Base-by-base conservation (phyloP, 1,140 invertebrate species). In the Zaprionus inermis region DNA sequence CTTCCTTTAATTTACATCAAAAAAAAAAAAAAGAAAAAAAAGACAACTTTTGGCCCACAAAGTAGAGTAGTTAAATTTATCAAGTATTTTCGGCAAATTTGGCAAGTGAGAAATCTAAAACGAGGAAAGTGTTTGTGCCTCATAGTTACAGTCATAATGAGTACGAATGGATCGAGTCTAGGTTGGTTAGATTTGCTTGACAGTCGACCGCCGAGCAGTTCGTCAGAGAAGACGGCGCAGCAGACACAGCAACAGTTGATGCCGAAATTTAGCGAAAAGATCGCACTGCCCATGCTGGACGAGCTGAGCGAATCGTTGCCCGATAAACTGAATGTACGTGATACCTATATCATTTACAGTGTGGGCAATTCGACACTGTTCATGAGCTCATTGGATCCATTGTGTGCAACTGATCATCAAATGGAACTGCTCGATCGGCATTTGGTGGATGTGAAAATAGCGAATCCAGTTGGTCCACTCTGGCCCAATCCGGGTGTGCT, bases 331-430 rank as follows among this genome's bases (percentile, higher is more conserved):
- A 16, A 59, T 10, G 38, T n/a, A 4, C 67, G 76, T 57, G 70
- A 84, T 14, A 71, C 58, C 2, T 84, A 84, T 9, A 65, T 84
- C 16, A 66, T 84, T 0, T 84, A 84, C 7, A 84, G 81, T 12
- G 65, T 52, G 1, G 81, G 81, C 11, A 84, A 80, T 30, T 22
- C 69, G 7, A 84, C 81, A 10, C 69, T 84, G 9, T 59, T 72
- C 7, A 49, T 84, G 41, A 24, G 54, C 30, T 61, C 81, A 5
- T n/a, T 75, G 9, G 63, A 85, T 34, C 46, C 78, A 0, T 1
- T 30, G 0, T n/a, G 16, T 30, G 52, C 66, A 6, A 65, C 51
- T 2, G 58, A 60, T 0, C n/a, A 7, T 11, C 57, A 85, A 28
- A 18, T 52, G 7, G 10, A 78, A 24, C 49, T 84, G 12, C 49